Conservation (phyloP, 2,797 vertebrate species). For the Typhlichthys subterraneus region DNA sequence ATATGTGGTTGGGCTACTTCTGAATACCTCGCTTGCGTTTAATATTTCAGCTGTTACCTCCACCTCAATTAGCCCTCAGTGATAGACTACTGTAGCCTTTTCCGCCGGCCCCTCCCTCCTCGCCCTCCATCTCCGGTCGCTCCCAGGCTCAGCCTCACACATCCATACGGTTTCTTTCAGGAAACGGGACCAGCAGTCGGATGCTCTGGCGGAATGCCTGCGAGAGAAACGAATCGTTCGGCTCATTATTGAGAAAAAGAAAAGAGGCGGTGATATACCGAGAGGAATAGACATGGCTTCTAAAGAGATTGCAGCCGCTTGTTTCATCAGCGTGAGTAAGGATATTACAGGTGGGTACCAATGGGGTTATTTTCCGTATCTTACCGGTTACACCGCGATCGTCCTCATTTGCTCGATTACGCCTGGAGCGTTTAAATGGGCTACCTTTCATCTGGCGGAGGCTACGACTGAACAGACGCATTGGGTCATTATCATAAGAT, state of each 20-base stretch:
- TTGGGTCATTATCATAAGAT: slow-evolving; percentile 48
- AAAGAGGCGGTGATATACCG: slow-evolving; percentile 6
- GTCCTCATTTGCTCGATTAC: slow-evolving; percentile 25
- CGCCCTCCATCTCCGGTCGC: slow-evolving; percentile 21
- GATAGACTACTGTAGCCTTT: slow-evolving; percentile 10
- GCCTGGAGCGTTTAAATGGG: slow-evolving; percentile 25
- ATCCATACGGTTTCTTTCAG: slow-evolving; percentile 57
- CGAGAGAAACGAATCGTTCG: slow-evolving; percentile 52
- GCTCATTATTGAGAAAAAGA: slow-evolving; percentile 48
- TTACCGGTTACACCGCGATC: slow-evolving; percentile 14
- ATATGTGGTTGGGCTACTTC: background rate
- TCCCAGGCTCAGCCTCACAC: slow-evolving; percentile 16
- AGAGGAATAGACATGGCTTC: slow-evolving; percentile 79
- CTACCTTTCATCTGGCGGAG: slow-evolving; percentile 34
- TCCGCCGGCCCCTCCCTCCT: background rate
- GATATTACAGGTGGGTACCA: slow-evolving; percentile 80
- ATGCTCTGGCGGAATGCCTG: slow-evolving; percentile 69
- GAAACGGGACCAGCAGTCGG: slow-evolving; percentile 54
- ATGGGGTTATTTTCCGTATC: slow-evolving; percentile 9
- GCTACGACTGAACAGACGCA: slow-evolving; percentile 56
- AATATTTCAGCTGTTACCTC: slow-evolving; percentile 18
- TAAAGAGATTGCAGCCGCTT: slow-evolving; percentile 73
- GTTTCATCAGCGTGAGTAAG: slow-evolving; percentile 75
- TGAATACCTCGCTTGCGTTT: background rate
- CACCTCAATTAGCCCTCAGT: slow-evolving; percentile 33